Conservation (phyloP, 2,888 invertebrate genomes). For the Mythimna loreyi region DNA sequence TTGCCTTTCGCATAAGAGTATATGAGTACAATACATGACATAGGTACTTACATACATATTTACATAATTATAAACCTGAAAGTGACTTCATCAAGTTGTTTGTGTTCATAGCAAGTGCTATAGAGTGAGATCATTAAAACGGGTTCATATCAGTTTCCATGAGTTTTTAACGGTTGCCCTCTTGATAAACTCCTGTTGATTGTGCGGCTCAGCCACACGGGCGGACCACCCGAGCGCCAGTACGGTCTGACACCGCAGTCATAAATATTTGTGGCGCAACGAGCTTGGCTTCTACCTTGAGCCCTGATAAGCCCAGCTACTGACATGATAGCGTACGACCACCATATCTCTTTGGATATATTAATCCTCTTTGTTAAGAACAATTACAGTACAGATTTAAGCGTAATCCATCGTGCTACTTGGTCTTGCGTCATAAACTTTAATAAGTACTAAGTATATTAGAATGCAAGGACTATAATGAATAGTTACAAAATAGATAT, state of each 20-base stretch:
- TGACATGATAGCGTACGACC: conserved; percentile 65
- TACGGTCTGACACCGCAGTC: conserved; percentile 72
- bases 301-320: conserved; percentile 80
- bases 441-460: conserved; percentile 20
- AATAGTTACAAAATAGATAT: conserved; percentile 64
- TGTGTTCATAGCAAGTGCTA: conserved; percentile 63
- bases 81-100: conserved; percentile 36
- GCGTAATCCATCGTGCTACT: conserved; percentile 41
- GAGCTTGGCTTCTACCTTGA: conserved; percentile 81
- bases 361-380: conserved; percentile 69
- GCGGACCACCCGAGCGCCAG: conserved; percentile 83
- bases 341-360: conserved; percentile 73
- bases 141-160: conserved; percentile 76
- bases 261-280: conserved; percentile 86
- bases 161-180: conserved; percentile 80
- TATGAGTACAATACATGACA: no score
- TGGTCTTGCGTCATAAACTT: conserved; percentile 47
- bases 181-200: conserved; percentile 81
- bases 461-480: conserved; percentile 50
- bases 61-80: background rate
- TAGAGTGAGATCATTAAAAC: conserved; percentile 67
- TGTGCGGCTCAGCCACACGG: conserved; percentile 72
- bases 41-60: no score
- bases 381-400: conserved; percentile 56
- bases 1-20: no score